phyloP scores from a whole-genome alignment of 2,797 vertebrate genomes.

The Rhabdophis nuchalis region DNA sequence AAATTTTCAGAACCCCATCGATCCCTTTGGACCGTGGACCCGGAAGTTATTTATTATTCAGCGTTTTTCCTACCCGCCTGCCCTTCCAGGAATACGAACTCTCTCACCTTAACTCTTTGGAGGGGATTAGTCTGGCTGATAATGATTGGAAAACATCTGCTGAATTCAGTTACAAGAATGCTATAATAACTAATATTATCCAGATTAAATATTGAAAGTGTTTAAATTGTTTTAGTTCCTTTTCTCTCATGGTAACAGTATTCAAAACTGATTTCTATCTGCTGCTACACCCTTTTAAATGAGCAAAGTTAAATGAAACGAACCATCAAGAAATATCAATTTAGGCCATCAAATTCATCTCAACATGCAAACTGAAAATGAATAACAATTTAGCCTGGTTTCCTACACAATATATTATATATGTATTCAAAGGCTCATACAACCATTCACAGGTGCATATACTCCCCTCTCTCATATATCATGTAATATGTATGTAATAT shows the following conservation, averaged over 20 bases:
- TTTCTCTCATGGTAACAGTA: background rate
- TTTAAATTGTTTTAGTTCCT: background rate
- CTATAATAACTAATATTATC: background rate
- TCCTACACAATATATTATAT: background rate
- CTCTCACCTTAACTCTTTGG: too few species aligned
- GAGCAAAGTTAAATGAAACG: background rate
- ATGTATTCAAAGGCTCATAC: background rate
- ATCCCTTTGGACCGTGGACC: too few species aligned
- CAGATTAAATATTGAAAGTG: conserved; percentile 18
- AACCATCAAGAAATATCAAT: background rate
- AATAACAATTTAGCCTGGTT: background rate
- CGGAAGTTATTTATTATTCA: too few species aligned
- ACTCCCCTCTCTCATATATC: background rate
- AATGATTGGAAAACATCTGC: conserved; percentile 61
- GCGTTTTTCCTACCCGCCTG: too few species aligned
- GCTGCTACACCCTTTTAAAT: background rate
- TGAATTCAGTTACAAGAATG: conserved; percentile 13
- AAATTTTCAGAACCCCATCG: too few species aligned
- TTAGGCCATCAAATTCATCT: background rate
- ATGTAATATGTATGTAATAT: too few species aligned
- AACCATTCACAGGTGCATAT: background rate
- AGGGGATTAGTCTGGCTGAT: too few species aligned
- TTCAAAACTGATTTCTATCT: background rate
- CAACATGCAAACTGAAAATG: background rate
- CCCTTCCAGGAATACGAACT: too few species aligned